These are phyloP conservation scores for Achroia grisella DNA, from an alignment of 1,140 invertebrate species.

Conservation along the genomic window DNA sequence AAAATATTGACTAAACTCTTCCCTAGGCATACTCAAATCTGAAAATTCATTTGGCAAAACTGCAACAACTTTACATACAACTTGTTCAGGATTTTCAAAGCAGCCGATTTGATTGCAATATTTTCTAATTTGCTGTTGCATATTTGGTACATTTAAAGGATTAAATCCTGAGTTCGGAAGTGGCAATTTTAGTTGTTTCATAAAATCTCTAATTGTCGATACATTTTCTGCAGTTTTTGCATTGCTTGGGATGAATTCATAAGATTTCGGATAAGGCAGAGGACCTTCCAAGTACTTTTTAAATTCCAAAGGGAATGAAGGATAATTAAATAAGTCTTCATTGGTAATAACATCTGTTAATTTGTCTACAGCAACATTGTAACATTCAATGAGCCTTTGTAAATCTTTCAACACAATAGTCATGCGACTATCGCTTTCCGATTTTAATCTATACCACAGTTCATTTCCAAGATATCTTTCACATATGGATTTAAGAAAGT, in stretches of 20 bases:
- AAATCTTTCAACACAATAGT: conserved; percentile 70
- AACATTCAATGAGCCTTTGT: conserved; percentile 75
- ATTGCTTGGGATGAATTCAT: conserved; percentile 60
- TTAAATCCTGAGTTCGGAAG: conserved; percentile 30
- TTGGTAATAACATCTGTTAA: conserved; percentile 77
- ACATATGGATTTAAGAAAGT: conserved; percentile 74
- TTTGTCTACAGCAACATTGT: conserved; percentile 78
- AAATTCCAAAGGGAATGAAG: conserved; percentile 62
- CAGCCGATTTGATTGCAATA: conserved; percentile 64
- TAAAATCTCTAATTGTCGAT: conserved; percentile 39
- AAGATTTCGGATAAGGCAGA: conserved; percentile 63
- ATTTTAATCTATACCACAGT: conserved; percentile 77
- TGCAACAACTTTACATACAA: conserved; percentile 59
- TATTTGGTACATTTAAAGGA: conserved; percentile 29
- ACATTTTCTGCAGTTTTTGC: conserved; percentile 49
- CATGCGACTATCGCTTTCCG: conserved; percentile 65
- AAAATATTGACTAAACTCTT: conserved; percentile 41
- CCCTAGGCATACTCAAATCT: conserved; percentile 32
- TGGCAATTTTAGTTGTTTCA: conserved; percentile 55
- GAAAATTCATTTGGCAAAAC: conserved; percentile 44
- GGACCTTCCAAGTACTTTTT: conserved; percentile 41
- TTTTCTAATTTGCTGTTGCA: conserved; percentile 50
- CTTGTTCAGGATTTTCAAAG: conserved; percentile 56
- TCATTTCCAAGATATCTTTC: conserved; percentile 77
- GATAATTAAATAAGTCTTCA: conserved; percentile 63